Evolutionary conservation across 2,113 vertebrate genomes (phyloP).

Genomic region (Andinoacara biseriatus): DNA sequence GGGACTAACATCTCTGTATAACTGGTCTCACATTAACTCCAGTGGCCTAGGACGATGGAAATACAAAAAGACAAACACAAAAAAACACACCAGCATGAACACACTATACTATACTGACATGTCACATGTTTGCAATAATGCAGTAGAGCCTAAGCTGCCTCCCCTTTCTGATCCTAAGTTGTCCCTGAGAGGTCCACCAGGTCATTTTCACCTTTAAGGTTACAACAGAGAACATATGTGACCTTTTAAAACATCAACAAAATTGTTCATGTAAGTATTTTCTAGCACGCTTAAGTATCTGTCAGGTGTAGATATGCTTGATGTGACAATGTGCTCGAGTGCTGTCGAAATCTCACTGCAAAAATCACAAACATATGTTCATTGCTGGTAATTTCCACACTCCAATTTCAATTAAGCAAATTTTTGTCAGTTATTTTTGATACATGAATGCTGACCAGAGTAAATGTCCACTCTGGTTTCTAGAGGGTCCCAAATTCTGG

Average conservation of each 20-base stretch:
- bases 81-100: background rate
- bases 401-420: background rate
- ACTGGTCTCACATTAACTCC: slow-evolving; percentile 36
- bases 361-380: background rate
- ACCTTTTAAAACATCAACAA: background rate
- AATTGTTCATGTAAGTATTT: background rate
- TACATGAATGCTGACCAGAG: background rate
- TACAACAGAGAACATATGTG: too few species aligned
- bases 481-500: too few species aligned
- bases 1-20: slow-evolving; percentile 32
- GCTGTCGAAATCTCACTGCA: background rate
- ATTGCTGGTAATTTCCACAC: background rate
- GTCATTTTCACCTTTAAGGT: background rate
- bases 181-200: background rate
- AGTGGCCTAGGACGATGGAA: slow-evolving; percentile 13
- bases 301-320: fast-evolving
- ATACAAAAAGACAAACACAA: background rate
- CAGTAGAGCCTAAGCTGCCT: too few species aligned
- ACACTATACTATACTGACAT: background rate
- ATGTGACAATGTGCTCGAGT: background rate
- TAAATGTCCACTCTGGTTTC: too few species aligned
- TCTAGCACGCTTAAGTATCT: background rate
- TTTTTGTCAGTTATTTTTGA: background rate
- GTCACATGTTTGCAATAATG: background rate
- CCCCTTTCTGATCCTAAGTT: too few species aligned